Evolutionary conservation across 2,888 invertebrate species (phyloP).

Genomic region (Epirrita christyi): DNA sequence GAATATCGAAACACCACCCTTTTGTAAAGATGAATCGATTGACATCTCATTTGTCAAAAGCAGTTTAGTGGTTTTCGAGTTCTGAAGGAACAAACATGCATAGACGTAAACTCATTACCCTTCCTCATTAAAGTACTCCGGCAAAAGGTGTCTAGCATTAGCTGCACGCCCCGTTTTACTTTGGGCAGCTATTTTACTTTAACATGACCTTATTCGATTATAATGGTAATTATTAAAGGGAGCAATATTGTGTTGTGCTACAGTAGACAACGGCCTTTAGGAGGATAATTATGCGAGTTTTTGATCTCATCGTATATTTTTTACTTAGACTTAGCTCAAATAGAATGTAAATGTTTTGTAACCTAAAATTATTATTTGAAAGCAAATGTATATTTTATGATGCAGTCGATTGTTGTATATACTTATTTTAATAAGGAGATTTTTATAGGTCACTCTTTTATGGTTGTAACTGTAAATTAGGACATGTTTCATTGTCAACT

Average conservation of each 20-base stretch:
- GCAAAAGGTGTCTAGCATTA: no score
- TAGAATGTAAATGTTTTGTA: slow-evolving; percentile 69
- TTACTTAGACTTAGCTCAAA: slow-evolving; percentile 80
- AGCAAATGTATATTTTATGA: slow-evolving; percentile 75
- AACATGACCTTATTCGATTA: not conserved
- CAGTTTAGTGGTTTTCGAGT: no score
- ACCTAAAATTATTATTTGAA: slow-evolving; percentile 69
- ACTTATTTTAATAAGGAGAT: slow-evolving; percentile 80
- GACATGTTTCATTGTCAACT: slow-evolving; percentile 64
- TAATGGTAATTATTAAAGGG: slow-evolving; percentile 6
- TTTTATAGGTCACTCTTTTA: slow-evolving; percentile 70
- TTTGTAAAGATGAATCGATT: no score
- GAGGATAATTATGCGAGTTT: slow-evolving; percentile 68
- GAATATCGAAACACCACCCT: no score
- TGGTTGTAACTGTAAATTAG: slow-evolving; percentile 63
- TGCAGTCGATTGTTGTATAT: slow-evolving; percentile 73
- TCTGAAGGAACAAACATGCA: no score
- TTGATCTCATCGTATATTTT: slow-evolving; percentile 77
- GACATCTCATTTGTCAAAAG: no score
- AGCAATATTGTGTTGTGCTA: slow-evolving; percentile 10
- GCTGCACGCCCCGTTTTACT: no score
- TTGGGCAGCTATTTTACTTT: no score
- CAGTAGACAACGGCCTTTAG: slow-evolving; percentile 33
- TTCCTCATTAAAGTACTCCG: no score
- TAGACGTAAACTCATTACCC: no score